Conservation (phyloP, 1,140 invertebrate genomes). For the Drosophila suzukii region DNA sequence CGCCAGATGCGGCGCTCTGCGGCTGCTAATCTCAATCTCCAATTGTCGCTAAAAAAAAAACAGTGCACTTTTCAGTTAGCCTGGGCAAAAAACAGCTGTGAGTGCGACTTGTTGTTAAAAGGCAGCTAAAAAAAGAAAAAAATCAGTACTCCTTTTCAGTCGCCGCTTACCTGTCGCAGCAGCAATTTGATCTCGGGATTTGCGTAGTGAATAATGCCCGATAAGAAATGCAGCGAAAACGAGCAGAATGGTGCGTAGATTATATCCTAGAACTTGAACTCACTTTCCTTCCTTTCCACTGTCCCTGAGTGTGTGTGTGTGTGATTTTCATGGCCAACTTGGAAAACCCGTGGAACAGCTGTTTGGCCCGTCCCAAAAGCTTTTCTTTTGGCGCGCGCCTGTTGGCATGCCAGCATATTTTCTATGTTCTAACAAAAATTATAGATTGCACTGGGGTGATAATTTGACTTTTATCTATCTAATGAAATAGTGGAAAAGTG, state of each 20-base stretch:
- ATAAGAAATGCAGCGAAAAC: conserved; percentile 61
- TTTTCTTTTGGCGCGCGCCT: conserved; percentile 59
- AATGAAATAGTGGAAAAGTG: not conserved
- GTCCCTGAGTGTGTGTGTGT: conserved; percentile 20
- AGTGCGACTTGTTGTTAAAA: conserved; percentile 24
- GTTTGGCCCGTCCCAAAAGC: conserved; percentile 45
- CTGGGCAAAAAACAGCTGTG: conserved; percentile 37
- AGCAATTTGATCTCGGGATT: conserved; percentile 5
- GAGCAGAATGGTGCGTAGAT: conserved; percentile 68
- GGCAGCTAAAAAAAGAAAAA: conserved; percentile 23
- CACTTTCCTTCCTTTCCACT: not conserved
- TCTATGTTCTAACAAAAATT: not conserved
- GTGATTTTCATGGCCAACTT: conserved; percentile 37
- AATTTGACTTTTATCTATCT: not conserved
- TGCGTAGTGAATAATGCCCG: conserved; percentile 53
- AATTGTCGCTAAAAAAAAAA: conserved; percentile 24
- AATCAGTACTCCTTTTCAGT: conserved; percentile 24
- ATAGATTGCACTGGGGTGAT: not conserved
- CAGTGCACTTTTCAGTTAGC: conserved; percentile 30
- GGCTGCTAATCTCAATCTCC: conserved; percentile 40
- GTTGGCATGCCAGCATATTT: conserved; percentile 57
- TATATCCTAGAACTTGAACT: conserved; percentile 10
- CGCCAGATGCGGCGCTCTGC: conserved; percentile 47
- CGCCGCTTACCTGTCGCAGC: conserved; percentile 55
- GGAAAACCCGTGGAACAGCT: conserved; percentile 56